These are phyloP conservation scores for Scolopax bukidnonensis DNA, from an alignment of 2,797 vertebrate genomes.

Conservation along the genomic window DNA sequence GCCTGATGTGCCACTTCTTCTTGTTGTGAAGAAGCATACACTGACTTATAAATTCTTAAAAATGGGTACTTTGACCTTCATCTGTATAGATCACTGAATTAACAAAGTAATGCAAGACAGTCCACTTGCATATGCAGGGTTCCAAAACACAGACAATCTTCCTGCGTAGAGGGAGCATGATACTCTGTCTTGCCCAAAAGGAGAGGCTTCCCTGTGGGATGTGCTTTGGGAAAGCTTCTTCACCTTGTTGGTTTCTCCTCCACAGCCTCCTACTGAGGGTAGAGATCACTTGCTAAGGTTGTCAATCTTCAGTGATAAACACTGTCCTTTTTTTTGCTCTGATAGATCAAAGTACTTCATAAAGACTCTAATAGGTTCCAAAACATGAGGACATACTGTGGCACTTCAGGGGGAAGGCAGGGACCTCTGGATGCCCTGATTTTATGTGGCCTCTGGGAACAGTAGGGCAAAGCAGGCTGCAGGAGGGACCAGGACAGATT, in stretches of 20 bases:
- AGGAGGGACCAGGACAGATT: neutral
- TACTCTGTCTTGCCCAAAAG: neutral
- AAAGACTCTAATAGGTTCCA: neutral
- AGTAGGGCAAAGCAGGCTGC: neutral
- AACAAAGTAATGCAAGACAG: neutral
- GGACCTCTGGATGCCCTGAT: neutral
- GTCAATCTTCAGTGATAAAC: neutral
- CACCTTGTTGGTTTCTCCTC: neutral
- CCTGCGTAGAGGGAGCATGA: fast-evolving
- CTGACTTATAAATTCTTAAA: neutral
- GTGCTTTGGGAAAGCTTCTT: neutral
- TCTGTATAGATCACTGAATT: neutral
- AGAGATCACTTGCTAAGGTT: neutral
- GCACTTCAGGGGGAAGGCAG: neutral
- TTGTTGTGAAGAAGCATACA: neutral
- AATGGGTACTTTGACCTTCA: neutral
- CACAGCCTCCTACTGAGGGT: neutral
- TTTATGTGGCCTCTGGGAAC: neutral
- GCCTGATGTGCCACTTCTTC: neutral
- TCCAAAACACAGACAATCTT: neutral
- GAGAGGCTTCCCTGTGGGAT: neutral
- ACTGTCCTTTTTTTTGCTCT: neutral
- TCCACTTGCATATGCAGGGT: neutral
- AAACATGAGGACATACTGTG: neutral
- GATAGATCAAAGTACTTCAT: neutral